Conservation (phyloP, 2,797 vertebrate species). For the Eulemur albifrons region DNA sequence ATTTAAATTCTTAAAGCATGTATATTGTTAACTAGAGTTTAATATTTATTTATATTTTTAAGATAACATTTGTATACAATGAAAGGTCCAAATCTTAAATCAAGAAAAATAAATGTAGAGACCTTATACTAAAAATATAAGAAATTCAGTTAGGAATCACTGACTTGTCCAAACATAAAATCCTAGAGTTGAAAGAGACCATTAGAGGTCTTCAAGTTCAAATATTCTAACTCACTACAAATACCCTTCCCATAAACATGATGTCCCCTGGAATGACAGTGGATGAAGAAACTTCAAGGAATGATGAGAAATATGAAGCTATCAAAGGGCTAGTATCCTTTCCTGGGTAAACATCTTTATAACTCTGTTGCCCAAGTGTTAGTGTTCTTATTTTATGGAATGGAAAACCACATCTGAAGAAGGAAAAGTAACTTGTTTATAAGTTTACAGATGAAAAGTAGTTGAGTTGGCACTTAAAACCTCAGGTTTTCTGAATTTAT, state of each 20-base stretch:
- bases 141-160: not conserved
- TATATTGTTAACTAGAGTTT: not conserved
- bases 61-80: not conserved
- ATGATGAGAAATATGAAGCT: not conserved
- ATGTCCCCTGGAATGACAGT: not conserved
- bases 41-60: not conserved
- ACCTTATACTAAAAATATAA: not conserved
- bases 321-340: not conserved
- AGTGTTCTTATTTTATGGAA: not conserved
- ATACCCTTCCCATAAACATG: not conserved
- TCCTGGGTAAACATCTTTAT: not conserved
- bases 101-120: not conserved
- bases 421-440: not conserved
- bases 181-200: not conserved
- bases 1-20: not conserved
- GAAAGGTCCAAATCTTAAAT: not conserved
- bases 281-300: not conserved
- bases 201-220: not conserved
- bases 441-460: not conserved
- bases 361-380: not conserved
- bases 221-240: not conserved
- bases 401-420: not conserved
- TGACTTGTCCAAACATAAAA: not conserved
- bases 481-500: not conserved
- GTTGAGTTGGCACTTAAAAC: not conserved